A percentile compares a stretch with the other conserved stretches of the same genome.
Evolutionary conservation across 2,888 invertebrate species (phyloP).

Genomic region (Troilus luridus): DNA sequence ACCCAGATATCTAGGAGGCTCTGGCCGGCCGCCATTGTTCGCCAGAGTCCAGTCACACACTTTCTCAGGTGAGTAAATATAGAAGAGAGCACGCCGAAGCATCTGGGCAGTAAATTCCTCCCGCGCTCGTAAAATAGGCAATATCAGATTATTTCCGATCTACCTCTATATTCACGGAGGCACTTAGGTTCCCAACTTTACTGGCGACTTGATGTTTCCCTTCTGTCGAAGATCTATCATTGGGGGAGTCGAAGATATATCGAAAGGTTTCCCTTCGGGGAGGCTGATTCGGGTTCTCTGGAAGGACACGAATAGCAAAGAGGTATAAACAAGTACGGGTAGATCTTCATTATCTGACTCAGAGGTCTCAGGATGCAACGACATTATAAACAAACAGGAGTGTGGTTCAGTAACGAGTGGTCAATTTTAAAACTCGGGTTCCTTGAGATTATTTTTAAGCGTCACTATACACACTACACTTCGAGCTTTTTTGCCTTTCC

Average conservation of each 20-base stretch:
- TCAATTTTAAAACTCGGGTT: neutral
- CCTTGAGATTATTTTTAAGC: no score
- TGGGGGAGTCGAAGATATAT: neutral
- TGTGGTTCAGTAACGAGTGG: neutral
- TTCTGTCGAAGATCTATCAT: conserved; percentile 2
- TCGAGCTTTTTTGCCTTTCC: no score
- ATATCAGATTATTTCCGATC: neutral
- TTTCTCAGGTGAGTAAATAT: conserved; percentile 24
- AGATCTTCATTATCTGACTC: neutral
- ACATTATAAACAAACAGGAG: neutral
- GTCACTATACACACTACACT: no score
- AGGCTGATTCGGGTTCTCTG: neutral
- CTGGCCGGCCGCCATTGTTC: conserved; percentile 35
- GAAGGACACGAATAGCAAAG: neutral
- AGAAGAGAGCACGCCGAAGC: neutral
- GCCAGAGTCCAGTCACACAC: neutral
- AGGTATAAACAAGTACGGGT: neutral
- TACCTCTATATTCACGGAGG: neutral
- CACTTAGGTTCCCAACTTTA: neutral
- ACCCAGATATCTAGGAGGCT: conserved; percentile 23
- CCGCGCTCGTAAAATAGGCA: neutral
- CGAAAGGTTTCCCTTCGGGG: neutral
- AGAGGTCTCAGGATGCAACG: neutral
- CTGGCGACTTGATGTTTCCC: neutral
- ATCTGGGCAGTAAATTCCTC: neutral